These are phyloP conservation scores for Gymnarchus niloticus DNA, from an alignment of 2,113 vertebrate species.

Conservation along the genomic window DNA sequence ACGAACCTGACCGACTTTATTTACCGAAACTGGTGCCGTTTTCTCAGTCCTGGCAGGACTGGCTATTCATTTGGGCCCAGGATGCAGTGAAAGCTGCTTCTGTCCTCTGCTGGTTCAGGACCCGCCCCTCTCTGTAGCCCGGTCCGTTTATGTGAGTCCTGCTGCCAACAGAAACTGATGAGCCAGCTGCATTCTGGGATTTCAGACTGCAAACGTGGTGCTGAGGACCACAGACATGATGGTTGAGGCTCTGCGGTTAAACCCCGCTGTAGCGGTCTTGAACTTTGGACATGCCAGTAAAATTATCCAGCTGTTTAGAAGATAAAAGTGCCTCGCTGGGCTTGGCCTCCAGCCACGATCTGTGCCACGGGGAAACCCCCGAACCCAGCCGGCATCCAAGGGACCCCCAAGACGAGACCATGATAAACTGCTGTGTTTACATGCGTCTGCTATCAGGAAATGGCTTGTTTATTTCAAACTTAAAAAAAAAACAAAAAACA, in stretches of 20 bases:
- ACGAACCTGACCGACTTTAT: neutral
- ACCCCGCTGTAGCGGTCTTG: neutral
- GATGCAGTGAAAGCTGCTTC: neutral
- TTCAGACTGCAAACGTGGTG: neutral
- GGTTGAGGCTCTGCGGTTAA: neutral
- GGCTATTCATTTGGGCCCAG: neutral
- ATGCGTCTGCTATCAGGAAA: neutral
- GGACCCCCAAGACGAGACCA: too few relatives aligned
- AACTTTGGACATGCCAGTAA: neutral
- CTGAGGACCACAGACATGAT: neutral
- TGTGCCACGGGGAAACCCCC: neutral
- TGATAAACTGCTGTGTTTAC: neutral
- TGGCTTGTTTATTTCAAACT: neutral
- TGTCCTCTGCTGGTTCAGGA: neutral
- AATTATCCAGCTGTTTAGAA: slow-evolving; percentile 4
- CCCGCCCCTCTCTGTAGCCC: neutral
- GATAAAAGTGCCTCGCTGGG: neutral
- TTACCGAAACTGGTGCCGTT: neutral
- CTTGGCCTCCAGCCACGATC: neutral
- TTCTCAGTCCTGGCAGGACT: neutral
- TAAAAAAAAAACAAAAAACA: neutral
- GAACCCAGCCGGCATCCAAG: too few relatives aligned
- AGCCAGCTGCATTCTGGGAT: neutral
- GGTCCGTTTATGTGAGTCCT: neutral
- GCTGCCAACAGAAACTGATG: slow-evolving; percentile 1